Conservation (phyloP, 2,113 vertebrate genomes). For the Tamias sibiricus region DNA sequence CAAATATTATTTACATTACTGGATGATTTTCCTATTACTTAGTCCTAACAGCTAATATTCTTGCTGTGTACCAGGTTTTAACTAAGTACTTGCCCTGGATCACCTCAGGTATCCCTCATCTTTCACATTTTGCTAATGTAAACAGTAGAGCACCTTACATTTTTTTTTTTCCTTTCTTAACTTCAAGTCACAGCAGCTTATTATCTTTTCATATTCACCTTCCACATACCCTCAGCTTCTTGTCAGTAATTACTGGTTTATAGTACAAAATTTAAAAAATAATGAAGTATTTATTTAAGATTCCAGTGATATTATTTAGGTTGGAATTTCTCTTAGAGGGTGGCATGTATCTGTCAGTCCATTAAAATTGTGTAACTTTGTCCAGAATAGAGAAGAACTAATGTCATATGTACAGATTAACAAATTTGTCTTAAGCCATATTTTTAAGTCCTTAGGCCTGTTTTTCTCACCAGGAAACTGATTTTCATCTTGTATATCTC, state of each 20-base stretch:
- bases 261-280: background rate
- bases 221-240: background rate
- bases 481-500: background rate
- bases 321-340: conserved; percentile 9
- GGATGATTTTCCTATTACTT: background rate
- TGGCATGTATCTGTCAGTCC: background rate
- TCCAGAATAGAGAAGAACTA: background rate
- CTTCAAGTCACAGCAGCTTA: background rate
- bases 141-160: background rate
- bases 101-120: background rate
- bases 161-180: background rate
- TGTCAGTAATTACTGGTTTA: background rate
- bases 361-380: background rate
- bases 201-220: background rate
- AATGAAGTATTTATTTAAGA: background rate
- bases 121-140: background rate
- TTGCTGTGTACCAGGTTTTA: background rate
- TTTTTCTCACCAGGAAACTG: background rate
- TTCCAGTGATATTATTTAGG: background rate
- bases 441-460: background rate
- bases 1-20: background rate
- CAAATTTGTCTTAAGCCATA: background rate
- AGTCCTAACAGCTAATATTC: background rate
- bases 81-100: background rate
- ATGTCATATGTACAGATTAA: background rate